Evolutionary conservation across 2,113 vertebrate genomes (phyloP).

Genomic region (Rhombomys opimus): DNA sequence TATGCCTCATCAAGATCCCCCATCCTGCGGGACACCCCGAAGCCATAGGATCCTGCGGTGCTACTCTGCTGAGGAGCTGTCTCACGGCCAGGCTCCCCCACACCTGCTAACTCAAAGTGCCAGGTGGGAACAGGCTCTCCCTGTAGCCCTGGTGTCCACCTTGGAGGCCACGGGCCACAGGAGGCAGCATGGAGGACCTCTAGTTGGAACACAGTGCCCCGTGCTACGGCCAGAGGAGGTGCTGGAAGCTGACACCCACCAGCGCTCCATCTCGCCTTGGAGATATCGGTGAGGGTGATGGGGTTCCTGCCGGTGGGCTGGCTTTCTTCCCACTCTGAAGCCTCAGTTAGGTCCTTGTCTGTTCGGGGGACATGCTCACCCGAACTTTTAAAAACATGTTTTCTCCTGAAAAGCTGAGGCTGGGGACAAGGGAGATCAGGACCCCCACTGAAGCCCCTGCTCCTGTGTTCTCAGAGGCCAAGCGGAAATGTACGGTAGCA

Average conservation of each 20-base stretch:
- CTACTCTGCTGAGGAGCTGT: slow-evolving; percentile 76
- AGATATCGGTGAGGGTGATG: slow-evolving; percentile 84
- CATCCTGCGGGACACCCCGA: not conserved
- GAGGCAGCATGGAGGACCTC: accelerated
- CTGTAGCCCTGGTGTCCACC: slow-evolving; percentile 79
- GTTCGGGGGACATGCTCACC: too few relatives aligned
- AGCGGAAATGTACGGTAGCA: accelerated
- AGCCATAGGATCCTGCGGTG: slow-evolving; percentile 59
- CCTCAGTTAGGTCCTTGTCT: not conserved
- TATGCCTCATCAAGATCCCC: not conserved
- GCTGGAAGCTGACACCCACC: not conserved
- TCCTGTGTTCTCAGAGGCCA: too few relatives aligned
- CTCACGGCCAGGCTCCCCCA: not conserved
- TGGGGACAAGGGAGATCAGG: not conserved
- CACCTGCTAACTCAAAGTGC: slow-evolving; percentile 68
- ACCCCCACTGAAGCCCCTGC: not conserved
- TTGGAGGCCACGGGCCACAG: slow-evolving; percentile 31
- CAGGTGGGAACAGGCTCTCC: slow-evolving; percentile 77
- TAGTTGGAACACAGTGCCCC: slow-evolving; percentile 55
- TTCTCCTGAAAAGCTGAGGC: not conserved
- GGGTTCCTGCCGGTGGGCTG: not conserved
- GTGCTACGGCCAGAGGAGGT: slow-evolving; percentile 56
- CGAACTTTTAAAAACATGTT: too few relatives aligned
- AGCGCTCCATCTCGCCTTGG: slow-evolving; percentile 94
- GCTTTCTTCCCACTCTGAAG: too few relatives aligned